Evolutionary conservation across 1,140 invertebrate species (phyloP), one percentile per base, ranked within the genome.

Genomic region (Rhyzopertha dominica): DNA sequence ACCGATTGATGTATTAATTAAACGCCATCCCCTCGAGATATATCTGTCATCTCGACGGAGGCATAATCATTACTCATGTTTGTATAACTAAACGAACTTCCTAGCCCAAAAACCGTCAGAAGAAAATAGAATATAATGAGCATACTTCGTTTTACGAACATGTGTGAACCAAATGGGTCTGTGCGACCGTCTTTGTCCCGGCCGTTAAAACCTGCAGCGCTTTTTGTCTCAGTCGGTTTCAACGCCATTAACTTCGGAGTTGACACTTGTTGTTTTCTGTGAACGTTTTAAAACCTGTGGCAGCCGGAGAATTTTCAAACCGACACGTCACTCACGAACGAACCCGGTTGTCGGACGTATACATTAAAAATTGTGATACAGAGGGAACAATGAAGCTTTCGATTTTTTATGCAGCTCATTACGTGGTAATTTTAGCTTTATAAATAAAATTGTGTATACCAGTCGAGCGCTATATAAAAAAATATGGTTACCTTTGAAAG

Each of bases 151-250:
- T 35, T 40, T 48, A 36, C 28, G 23, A 42, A 48, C 46, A 48
- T 48, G 46, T 48, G 46, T 40, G 37, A 48, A 48, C 46, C 46
- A 48, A 48, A 48, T 48, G 46, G 28, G n/a, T n/a, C n/a, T 29
- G 24, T 20, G 31, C 17, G 23, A 24, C 28, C 20, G 18, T 41
- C 31, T 48, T 36, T 43, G 23, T 48, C 31, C 25, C n/a, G n/a
- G n/a, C n/a, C n/a, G n/a, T n/a, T n/a, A 16, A 43, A 42, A 12
- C 24, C 41, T 34, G 31, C 13, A 12, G 17, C 18, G 26, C 29
- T 22, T 28, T 37, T 25, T 34, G 36, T 47, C 45, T 34, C 35
- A 28, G 38, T 47, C 23, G 19, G 31, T 47, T 43, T 40, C 40
- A 48, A 31, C 22, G 26, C 46, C 46, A 48, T 48, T 48, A 48